Base-by-base conservation (phyloP, 2,888 invertebrate species). In the Gryllus longicercus region DNA sequence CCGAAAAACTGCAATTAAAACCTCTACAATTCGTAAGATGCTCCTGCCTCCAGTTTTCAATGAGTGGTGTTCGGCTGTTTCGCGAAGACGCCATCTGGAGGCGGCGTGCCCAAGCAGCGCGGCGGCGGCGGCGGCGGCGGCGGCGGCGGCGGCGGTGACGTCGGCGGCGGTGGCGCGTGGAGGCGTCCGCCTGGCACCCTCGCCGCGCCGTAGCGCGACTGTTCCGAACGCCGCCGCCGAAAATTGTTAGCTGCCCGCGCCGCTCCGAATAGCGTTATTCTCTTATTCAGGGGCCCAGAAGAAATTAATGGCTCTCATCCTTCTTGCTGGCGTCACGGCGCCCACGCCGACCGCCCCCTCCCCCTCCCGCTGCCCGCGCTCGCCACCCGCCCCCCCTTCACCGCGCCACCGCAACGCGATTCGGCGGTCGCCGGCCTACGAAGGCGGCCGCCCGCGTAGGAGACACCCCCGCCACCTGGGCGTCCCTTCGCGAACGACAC, bases 241-340 rank as follows among this genome's bases (percentile, higher is more conserved):
- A 63, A 63, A 63, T 63, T 63, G 63, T 63, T 63, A 18, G 63
- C 63, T n/a, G 63, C 16, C 63, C 63, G 63, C 63, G 63, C 63
- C 63, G 63, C 63, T 63, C 63, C 63, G 63, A 63, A 63, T 63
- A 63, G 63, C 63, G n/a, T 63, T 63, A 63, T 63, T 63, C 63
- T 63, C 63, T 63, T 63, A 63, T 63, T 63, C 63, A 63, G 63
- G 63, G 63, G 63, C 63, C 63, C 63, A 63, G 63, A 63, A 63
- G 63, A 63, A 63, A 63, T 63, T 63, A 63, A 63, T 16, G 63
- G 63, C 63, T n/a, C 16, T 63, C 63, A 63, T 63, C 63, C 63
- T 63, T 63, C 63, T 63, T 63, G 63, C 16, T 63, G 63, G 63
- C 63, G 63, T 63, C 63, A 63, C 63, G 63, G 63, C 63, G 63